Conservation (phyloP, 2,113 vertebrate species). For the Pelodiscus sinensis region DNA sequence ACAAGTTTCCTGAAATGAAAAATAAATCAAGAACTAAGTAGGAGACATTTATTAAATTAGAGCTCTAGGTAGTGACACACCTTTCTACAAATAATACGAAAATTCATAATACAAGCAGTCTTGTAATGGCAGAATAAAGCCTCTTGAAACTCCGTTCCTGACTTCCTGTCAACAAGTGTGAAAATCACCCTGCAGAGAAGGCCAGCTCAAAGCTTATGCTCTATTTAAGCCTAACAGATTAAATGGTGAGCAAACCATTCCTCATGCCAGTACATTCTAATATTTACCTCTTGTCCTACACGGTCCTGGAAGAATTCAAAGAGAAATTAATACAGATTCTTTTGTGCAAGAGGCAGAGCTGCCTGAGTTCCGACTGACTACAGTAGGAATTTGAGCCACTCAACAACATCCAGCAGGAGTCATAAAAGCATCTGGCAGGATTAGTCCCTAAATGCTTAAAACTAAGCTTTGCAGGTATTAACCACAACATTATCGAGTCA, state of each 20-base stretch:
- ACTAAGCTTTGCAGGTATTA: constrained; percentile 50
- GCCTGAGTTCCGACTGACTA: not conserved
- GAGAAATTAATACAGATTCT: not conserved
- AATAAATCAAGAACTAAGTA: not conserved
- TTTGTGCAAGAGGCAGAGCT: not conserved
- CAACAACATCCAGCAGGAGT: not conserved
- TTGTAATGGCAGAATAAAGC: constrained; percentile 45
- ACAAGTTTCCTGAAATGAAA: not conserved
- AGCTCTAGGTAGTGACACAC: not conserved
- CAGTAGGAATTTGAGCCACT: not conserved
- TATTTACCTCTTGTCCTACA: constrained; percentile 36
- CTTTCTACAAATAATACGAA: constrained; percentile 19
- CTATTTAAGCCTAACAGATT: not conserved
- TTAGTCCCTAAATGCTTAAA: constrained; percentile 19
- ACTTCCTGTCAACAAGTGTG: not conserved
- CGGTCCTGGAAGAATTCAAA: not conserved
- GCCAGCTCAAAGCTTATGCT: not conserved
- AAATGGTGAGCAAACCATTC: constrained; percentile 12
- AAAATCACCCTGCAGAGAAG: not conserved
- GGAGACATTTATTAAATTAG: not conserved
- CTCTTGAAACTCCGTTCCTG: constrained; percentile 22
- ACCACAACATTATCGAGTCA: constrained; percentile 55
- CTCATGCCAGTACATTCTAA: constrained; percentile 10
- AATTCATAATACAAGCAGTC: constrained; percentile 11
- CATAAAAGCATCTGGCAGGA: not conserved